Base-by-base conservation (phyloP, 2,113 vertebrate genomes). In the Gadus macrocephalus region DNA sequence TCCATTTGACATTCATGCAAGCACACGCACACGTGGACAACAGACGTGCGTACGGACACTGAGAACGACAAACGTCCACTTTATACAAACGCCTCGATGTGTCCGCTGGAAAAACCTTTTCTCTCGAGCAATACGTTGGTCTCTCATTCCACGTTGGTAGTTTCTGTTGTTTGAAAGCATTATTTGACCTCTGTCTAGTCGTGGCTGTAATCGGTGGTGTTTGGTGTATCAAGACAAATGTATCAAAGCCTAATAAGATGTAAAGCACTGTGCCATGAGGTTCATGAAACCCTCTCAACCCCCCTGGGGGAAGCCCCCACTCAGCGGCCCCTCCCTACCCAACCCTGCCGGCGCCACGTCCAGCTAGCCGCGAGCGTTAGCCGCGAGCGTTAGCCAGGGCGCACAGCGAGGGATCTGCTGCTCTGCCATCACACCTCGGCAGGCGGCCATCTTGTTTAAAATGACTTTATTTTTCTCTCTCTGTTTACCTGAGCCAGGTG, bases 201-300 rank as follows among this genome's bases (percentile, higher is more conserved):
- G 70, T 81, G 63, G 62, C 78, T 78, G 75, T 84, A 83, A 71
- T 77, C 81, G 72, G 73, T 81, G 80, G 72, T 85, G 76, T 83
- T 84, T 69, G 84, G 77, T 85, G 78, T 86, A 81, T 86, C 38
- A 71, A 87, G 69, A 86, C 79, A 81, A 63, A 69, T 82, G 76
- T 88, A 78, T 90, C 81, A 64, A 49, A 80, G 80, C 88, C 79
- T 71, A 82, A 81, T 80, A 88, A 78, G 75, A 88, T 82, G 81
- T 83, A 84, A 35, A 91, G 81, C 90, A 91, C 90, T 91, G 89
- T 91, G 90, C 88, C 84, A 86, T 86, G 81, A 74, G 78, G 83
- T 82, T 76, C 83, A 83, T 49, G 71, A 86, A 86, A 84, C 61
- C 60, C 68, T 85, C 83, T 79, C 70, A 81, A 90, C 90, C 89